These are phyloP conservation scores for Chrysomallon squamiferum DNA, from an alignment of 1,140 invertebrate species.

Conservation along the genomic window DNA sequence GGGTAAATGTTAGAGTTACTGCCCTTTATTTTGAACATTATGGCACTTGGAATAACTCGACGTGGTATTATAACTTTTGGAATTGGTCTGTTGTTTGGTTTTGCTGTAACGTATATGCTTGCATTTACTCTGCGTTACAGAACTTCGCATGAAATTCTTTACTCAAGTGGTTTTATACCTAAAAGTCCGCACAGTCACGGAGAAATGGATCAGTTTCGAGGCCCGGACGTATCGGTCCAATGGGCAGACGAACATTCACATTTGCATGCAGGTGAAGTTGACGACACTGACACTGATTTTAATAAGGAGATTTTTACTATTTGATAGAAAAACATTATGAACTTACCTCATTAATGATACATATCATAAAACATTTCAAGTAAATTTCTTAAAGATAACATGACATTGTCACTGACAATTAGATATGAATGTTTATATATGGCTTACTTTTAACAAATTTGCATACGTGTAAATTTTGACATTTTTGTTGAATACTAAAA, in stretches of 20 bases:
- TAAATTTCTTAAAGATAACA: too few species aligned
- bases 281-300: too few species aligned
- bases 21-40: background rate
- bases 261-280: constrained; percentile 27
- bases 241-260: constrained; percentile 34
- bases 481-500: too few species aligned
- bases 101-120: constrained; percentile 31
- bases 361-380: too few species aligned
- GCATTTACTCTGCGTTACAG: background rate
- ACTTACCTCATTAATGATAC: too few species aligned
- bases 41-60: constrained; percentile 13
- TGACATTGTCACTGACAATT: too few species aligned
- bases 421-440: too few species aligned
- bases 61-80: constrained; percentile 24
- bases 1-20: background rate
- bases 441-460: too few species aligned
- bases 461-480: too few species aligned
- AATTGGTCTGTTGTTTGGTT: constrained; percentile 31
- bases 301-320: too few species aligned
- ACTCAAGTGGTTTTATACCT: constrained; percentile 18
- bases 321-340: too few species aligned
- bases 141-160: background rate
- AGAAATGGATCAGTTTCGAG: constrained; percentile 24
- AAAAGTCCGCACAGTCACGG: constrained; percentile 34
- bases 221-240: constrained; percentile 23